phyloP scores from a whole-genome alignment of 2,888 invertebrate genomes.

The Tholera decimalis region DNA sequence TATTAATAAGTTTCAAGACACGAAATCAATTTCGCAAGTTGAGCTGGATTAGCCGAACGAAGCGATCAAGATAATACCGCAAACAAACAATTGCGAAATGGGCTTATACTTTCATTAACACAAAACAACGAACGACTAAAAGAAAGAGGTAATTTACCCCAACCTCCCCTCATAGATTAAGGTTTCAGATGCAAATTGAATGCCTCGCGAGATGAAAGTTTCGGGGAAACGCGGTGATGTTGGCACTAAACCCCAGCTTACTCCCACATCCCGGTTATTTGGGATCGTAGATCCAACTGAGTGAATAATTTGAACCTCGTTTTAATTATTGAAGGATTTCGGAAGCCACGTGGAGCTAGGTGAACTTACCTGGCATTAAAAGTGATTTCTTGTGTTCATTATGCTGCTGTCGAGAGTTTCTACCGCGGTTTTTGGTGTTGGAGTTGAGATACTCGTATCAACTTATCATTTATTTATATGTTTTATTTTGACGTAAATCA shows the following conservation, averaged over 20 bases:
- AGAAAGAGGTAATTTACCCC: slow-evolving; percentile 61
- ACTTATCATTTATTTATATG: slow-evolving; percentile 10
- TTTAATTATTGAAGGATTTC: slow-evolving; percentile 78
- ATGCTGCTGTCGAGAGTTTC: slow-evolving; percentile 16
- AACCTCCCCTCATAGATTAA: slow-evolving; percentile 71
- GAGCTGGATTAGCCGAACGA: slow-evolving; percentile 63
- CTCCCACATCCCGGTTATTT: slow-evolving; percentile 66
- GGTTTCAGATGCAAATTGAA: slow-evolving; percentile 85
- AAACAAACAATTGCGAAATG: slow-evolving; percentile 70
- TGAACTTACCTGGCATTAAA: slow-evolving; percentile 59
- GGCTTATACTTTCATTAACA: slow-evolving; percentile 75
- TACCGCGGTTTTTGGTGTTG: slow-evolving; percentile 10
- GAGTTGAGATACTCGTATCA: slow-evolving; percentile 5
- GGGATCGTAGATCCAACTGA: slow-evolving; percentile 67
- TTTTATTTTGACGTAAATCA: background rate
- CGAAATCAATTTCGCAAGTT: slow-evolving; percentile 68
- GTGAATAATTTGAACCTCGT: slow-evolving; percentile 77
- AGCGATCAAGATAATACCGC: slow-evolving; percentile 65
- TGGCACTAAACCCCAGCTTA: slow-evolving; percentile 71
- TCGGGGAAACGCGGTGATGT: slow-evolving; percentile 65
- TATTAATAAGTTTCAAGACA: slow-evolving; percentile 67
- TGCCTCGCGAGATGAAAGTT: slow-evolving; percentile 79
- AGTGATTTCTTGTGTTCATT: slow-evolving; percentile 59
- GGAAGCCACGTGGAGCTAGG: slow-evolving; percentile 51
- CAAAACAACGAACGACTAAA: slow-evolving; percentile 57